Evolutionary conservation across 1,140 invertebrate genomes (phyloP), one percentile per base, ranked within the genome.

Genomic region (Calosoma granatense): DNA sequence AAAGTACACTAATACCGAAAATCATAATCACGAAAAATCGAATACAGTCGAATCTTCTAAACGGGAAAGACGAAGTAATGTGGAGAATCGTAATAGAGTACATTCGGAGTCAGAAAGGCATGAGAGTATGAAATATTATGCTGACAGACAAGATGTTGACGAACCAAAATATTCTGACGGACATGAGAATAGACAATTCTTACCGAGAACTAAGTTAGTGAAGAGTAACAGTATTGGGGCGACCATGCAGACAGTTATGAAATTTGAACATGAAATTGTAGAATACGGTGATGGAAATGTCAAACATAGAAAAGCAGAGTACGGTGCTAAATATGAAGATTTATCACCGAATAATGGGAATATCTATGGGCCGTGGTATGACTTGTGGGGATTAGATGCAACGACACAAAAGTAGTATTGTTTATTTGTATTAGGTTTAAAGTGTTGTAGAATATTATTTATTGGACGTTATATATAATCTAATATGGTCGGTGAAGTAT

Each of bases 331-430:
- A 57, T 73, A 81, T 53, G 77, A 81, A 53, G 77, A 81, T 61
- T 70, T 70, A 55, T 79, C 81, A 26, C 75, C 77, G 22, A 73
- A 79, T 65, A 64, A 70, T 65, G 63, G 74, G 23, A 85, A 86
- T 61, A 86, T 86, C 58, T 91, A 88, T 67, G 88, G 88, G 1
- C 88, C 88, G 0, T 93, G 90, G 90, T 92, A 90, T 65, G 87
- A 90, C 71, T 78, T 90, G 36, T 91, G 88, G 88, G 87, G 84
- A 1, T 68, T 77, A n/a, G 78, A 81, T 61, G 67, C 73, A 15
- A 80, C 77, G 2, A 75, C 76, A 41, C 72, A 75, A 59, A 78
- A 72, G 69, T 62, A 62, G 59, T 55, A 56, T 62, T 60, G 56
- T 59, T 20, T 22, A 19, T n/a, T n/a, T n/a, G n/a, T n/a, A n/a